phyloP scores from a whole-genome alignment of 2,797 vertebrate species.

The Poeciliopsis gracilis region DNA sequence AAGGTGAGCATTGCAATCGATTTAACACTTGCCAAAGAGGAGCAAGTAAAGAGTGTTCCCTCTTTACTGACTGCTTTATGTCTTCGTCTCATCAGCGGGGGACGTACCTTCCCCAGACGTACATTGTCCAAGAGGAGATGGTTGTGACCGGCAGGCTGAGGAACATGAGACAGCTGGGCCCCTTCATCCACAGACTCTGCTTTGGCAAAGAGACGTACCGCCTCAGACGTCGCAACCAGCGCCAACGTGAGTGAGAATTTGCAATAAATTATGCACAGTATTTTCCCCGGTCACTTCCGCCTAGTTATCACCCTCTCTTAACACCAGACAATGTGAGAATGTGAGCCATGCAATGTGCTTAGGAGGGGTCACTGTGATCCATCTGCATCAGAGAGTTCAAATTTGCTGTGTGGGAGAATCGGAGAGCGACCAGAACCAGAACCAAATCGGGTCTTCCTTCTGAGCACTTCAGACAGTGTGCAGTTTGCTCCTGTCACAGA shows the following conservation, averaged over 20 bases:
- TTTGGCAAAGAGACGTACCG: conserved; percentile 93
- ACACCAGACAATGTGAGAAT: conserved; percentile 18
- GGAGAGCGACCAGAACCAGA: conserved; percentile 16
- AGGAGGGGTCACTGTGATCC: conserved; percentile 8
- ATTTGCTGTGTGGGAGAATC: conserved; percentile 30
- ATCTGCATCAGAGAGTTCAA: conserved; percentile 25
- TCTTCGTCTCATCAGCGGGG: conserved; percentile 87
- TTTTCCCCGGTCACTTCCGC: conserved; percentile 20
- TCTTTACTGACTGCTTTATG: conserved; percentile 48
- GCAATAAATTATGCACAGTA: conserved; percentile 12
- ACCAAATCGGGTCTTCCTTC: conserved; percentile 65
- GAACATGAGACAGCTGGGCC: conserved; percentile 90
- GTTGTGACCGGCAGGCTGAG: conserved; percentile 87
- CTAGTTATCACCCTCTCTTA: conserved; percentile 14
- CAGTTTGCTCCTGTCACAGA: conserved; percentile 32
- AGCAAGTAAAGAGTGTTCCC: conserved; percentile 28
- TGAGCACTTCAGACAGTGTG: conserved; percentile 19
- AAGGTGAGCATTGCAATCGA: conserved; percentile 81
- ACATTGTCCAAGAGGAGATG: conserved; percentile 96
- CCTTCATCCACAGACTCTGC: conserved; percentile 92
- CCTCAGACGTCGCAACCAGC: conserved; percentile 84
- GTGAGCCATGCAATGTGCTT: conserved; percentile 29
- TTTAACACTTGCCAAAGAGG: conserved; percentile 24
- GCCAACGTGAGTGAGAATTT: conserved; percentile 83
- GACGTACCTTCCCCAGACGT: conserved; percentile 92